Percentiles rank a stretch among this genome's conserved stretches.
Conservation (phyloP, 2,797 vertebrate genomes). For the Trachops cirrhosus region DNA sequence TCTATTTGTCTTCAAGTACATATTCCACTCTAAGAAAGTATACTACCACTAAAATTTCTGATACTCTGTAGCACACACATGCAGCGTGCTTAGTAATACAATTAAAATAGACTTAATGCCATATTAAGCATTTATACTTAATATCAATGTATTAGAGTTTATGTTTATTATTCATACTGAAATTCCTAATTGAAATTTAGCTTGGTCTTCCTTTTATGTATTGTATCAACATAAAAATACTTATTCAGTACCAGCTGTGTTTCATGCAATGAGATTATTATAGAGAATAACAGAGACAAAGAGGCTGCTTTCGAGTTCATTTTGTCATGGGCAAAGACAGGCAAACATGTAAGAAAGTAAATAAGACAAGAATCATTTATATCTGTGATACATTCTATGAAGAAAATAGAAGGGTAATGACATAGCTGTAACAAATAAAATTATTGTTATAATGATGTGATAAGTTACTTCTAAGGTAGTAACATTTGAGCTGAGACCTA, state of each 20-base stretch:
- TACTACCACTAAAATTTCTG: neutral
- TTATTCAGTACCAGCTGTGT: neutral
- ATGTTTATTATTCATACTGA: neutral
- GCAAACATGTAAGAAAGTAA: neutral
- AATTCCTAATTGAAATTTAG: neutral
- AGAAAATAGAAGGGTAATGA: neutral
- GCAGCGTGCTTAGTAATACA: neutral
- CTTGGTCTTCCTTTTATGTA: neutral
- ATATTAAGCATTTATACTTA: neutral
- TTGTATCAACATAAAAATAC: neutral
- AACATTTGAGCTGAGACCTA: neutral
- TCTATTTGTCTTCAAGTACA: neutral
- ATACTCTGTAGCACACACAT: neutral
- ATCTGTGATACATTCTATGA: neutral
- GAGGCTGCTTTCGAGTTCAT: neutral
- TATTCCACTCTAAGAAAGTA: neutral
- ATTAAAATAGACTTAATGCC: neutral
- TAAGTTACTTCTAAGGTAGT: neutral
- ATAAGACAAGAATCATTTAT: neutral
- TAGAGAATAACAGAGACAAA: neutral
- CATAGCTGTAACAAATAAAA: neutral
- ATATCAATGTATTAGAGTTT: neutral
- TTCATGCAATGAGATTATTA: neutral
- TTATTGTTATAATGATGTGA: neutral
- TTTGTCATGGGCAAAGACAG: neutral